Evolutionary conservation across 1,140 invertebrate species (phyloP).

Genomic region (Teleopsis dalmanni): DNA sequence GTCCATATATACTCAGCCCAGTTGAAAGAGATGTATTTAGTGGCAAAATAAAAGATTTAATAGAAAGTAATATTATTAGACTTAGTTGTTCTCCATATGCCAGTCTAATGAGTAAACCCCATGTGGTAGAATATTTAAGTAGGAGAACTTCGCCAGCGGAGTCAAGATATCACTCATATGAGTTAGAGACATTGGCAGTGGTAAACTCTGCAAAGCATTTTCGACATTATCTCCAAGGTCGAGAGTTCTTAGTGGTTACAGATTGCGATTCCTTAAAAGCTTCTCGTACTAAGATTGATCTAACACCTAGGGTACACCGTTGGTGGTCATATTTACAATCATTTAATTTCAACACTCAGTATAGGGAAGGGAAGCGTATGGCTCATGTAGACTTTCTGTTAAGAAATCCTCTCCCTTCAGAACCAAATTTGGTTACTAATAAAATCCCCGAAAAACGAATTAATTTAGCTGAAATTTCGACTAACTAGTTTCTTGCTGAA

Average conservation of each 20-base stretch:
- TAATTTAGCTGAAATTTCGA: too few species aligned
- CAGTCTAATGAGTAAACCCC: not conserved
- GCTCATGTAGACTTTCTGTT: too few species aligned
- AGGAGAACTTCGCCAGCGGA: too few species aligned
- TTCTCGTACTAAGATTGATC: conserved; percentile 28
- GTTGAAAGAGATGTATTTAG: conserved; percentile 6
- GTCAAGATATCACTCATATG: too few species aligned
- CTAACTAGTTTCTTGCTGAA: too few species aligned
- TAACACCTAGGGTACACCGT: conserved; percentile 29
- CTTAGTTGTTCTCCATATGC: conserved; percentile 8
- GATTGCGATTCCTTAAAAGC: conserved; percentile 16
- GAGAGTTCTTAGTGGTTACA: too few species aligned
- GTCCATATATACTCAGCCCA: conserved; percentile 4
- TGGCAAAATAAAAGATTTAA: conserved; percentile 6
- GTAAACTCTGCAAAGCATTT: conserved; percentile 33
- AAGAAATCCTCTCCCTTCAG: too few species aligned
- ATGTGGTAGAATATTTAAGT: conserved; percentile 14
- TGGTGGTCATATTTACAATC: conserved; percentile 37
- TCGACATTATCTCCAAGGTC: conserved; percentile 27
- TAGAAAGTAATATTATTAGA: conserved; percentile 6
- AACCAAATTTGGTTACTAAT: too few species aligned
- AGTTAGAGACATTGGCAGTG: too few species aligned
- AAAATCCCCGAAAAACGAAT: too few species aligned
- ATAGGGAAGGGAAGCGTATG: too few species aligned
- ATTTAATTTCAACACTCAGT: too few species aligned